Percentiles rank a stretch among this genome's conserved stretches.
Evolutionary conservation across 2,888 invertebrate genomes (phyloP).

Genomic region (Conchocele bisecta): DNA sequence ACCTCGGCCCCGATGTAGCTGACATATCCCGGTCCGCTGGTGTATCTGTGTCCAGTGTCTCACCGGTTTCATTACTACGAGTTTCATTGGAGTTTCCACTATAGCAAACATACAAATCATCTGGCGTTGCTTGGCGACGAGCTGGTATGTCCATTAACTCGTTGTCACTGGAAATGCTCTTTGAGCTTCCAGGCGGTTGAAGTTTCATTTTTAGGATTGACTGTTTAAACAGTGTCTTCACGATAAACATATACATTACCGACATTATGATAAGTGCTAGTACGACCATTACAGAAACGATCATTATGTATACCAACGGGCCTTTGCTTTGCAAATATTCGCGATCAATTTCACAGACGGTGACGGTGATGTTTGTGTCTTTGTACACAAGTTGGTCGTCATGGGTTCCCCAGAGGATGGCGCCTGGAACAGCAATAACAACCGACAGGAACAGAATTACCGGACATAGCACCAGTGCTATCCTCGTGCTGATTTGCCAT

Average conservation of each 20-base stretch:
- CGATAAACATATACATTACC: slow-evolving; percentile 36
- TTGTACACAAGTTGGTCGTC: slow-evolving; percentile 5
- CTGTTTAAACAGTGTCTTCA: slow-evolving; percentile 13
- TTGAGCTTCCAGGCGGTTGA: no score
- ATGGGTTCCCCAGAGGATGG: slow-evolving; percentile 49
- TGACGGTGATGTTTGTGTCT: slow-evolving; percentile 17
- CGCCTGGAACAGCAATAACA: slow-evolving; percentile 35
- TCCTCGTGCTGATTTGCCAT: slow-evolving; percentile 29
- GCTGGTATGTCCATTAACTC: no score
- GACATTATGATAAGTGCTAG: slow-evolving; percentile 30
- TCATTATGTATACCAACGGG: slow-evolving; percentile 23
- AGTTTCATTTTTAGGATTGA: neutral
- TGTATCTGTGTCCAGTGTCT: no score
- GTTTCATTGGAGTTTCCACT: neutral
- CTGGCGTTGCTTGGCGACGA: neutral
- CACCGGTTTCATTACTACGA: neutral
- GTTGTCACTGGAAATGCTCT: no score
- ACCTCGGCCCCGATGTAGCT: neutral
- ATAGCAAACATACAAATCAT: neutral
- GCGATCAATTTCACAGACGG: slow-evolving; percentile 42
- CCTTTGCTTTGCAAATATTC: slow-evolving; percentile 5
- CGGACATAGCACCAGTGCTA: slow-evolving; percentile 22
- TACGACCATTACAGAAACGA: slow-evolving; percentile 16
- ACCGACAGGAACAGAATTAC: slow-evolving; percentile 21
- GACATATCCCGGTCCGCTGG: no score